Evolutionary conservation across 2,113 vertebrate genomes (phyloP), one percentile per base, ranked within the genome.

Genomic region (Ceyx margarethae): DNA sequence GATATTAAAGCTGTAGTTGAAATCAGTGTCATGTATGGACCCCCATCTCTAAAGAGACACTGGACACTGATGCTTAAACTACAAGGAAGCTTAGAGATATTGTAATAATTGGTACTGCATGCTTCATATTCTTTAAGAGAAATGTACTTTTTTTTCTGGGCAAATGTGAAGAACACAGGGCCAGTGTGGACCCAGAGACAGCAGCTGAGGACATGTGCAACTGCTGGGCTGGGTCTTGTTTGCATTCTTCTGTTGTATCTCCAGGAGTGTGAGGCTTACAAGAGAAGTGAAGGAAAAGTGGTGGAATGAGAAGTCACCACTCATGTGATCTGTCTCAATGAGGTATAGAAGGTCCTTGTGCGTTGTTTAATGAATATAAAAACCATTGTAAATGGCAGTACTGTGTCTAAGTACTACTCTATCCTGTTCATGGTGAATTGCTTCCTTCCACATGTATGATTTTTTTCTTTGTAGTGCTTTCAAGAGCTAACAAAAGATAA

Each of bases 241-340:
- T 80, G 33, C 7, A 5, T 56, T 73, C 40, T 33, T 0, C 0
- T 62, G 37, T 40, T 1, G 4, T 18, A 40, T 21, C 15, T 68
- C 15, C n/a, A 48, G 33, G 40, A 80, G 19, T 7, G 23, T 23
- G 45, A 69, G 18, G 26, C n/a, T 73, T 87, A 13, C 11, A 54
- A 50, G 28, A 57, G 61, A 46, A 73, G 53, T 2, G 4, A 53
- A 76, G 43, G 45, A 69, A 89, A 74, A 57, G 15, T 31, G 16
- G 8, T 50, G 42, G 51, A 62, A 62, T 2, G 6, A 58, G 68
- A 13, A 76, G 45, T 35, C 17, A 80, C 25, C 9, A 19, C 7
- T 26, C 3, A 1, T 0, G 0, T 76, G n/a, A 17, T 91, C 42
- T 80, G 35, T 43, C 22, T 78, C 18, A 45, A 10, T 42, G 57